Evolutionary conservation across 1,140 invertebrate species (phyloP).

Genomic region (Drosophila paulistorum): DNA sequence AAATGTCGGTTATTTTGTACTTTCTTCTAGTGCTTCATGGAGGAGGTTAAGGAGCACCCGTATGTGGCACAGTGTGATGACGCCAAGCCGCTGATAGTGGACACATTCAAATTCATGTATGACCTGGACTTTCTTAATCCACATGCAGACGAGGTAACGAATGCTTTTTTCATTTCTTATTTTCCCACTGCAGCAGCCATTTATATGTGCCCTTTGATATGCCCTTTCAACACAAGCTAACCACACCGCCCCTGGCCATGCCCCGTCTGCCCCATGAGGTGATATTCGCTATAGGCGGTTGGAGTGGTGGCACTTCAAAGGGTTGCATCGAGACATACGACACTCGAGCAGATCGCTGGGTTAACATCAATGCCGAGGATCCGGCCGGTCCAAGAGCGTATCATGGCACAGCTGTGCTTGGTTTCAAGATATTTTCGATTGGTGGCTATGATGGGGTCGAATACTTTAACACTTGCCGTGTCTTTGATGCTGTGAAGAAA

Average conservation of each 20-base stretch:
- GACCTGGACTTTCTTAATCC: slow-evolving; percentile 85
- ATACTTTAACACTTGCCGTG: slow-evolving; percentile 88
- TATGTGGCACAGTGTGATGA: slow-evolving; percentile 87
- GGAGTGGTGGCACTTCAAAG: slow-evolving; percentile 91
- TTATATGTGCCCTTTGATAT: slow-evolving; percentile 48
- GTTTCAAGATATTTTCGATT: slow-evolving; percentile 89
- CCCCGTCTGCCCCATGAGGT: slow-evolving; percentile 88
- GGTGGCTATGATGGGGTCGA: slow-evolving; percentile 91
- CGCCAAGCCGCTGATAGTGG: slow-evolving; percentile 87
- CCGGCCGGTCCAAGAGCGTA: slow-evolving; percentile 88
- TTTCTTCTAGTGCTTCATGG: slow-evolving; percentile 84
- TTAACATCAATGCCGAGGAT: slow-evolving; percentile 85
- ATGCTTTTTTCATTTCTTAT: background rate
- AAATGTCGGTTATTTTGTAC: no score
- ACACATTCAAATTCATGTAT: slow-evolving; percentile 86
- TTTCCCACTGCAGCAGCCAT: slow-evolving; percentile 32
- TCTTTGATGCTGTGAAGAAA: slow-evolving; percentile 87
- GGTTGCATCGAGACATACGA: slow-evolving; percentile 92
- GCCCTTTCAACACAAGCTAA: slow-evolving; percentile 82
- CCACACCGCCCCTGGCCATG: slow-evolving; percentile 85
- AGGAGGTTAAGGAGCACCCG: slow-evolving; percentile 86
- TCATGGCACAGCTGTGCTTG: slow-evolving; percentile 89
- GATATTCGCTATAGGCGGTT: slow-evolving; percentile 90
- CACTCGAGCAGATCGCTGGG: slow-evolving; percentile 87
- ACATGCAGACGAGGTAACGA: slow-evolving; percentile 83